Conservation (phyloP, 2,888 invertebrate species). For the Rhingia rostrata region DNA sequence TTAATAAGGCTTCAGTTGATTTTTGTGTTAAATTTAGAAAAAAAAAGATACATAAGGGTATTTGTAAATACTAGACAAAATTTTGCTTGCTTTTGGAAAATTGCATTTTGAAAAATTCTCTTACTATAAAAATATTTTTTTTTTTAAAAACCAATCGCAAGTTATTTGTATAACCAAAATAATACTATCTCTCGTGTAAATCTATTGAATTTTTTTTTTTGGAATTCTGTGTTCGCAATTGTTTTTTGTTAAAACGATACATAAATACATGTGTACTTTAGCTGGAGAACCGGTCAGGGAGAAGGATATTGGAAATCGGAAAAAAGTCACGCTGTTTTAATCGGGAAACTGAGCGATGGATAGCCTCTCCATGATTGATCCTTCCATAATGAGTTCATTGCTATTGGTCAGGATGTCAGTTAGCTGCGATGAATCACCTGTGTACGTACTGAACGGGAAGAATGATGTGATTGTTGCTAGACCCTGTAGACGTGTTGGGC, state of each 20-base stretch:
- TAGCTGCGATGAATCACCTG: constrained; percentile 80
- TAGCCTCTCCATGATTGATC: constrained; percentile 82
- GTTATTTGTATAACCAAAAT: constrained; percentile 27
- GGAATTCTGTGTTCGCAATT: constrained; percentile 39
- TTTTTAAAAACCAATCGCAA: constrained; percentile 28
- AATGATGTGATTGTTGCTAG: constrained; percentile 82
- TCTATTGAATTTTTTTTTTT: constrained; percentile 30
- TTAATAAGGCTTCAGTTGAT: constrained; percentile 64
- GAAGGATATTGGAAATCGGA: constrained; percentile 39
- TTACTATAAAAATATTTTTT: constrained; percentile 12
- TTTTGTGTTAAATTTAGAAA: constrained; percentile 37
- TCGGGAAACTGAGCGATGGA: constrained; percentile 79
- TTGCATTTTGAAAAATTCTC: constrained; percentile 13
- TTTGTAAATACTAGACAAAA: neutral
- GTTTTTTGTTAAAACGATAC: neutral
- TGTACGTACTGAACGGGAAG: constrained; percentile 82
- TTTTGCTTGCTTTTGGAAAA: neutral
- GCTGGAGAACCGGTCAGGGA: constrained; percentile 27
- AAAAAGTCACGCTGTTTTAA: constrained; percentile 48
- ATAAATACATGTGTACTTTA: constrained; percentile 31
- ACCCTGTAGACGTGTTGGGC: constrained; percentile 62
- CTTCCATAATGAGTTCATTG: constrained; percentile 80
- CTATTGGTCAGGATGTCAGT: constrained; percentile 82
- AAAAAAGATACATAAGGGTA: neutral
- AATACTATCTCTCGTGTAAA: constrained; percentile 52